Base-by-base conservation (phyloP, 2,797 vertebrate genomes). In the Benthosema pterotum region DNA sequence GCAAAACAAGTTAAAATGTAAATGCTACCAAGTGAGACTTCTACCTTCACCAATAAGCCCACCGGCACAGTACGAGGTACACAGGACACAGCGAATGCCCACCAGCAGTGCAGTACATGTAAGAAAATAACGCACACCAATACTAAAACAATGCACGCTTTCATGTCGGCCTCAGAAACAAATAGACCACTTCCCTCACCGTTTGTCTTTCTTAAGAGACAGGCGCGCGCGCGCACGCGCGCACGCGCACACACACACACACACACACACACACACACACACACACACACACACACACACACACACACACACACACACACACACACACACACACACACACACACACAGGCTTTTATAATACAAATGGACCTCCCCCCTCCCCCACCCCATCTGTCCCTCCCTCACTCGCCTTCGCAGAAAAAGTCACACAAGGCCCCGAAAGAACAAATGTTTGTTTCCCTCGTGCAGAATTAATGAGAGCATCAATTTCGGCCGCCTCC, bases 391-490 rank as follows among this genome's bases (percentile, higher is more conserved):
- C 32, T 38, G 32, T 38, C 32, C 32, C 32, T 38, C 32, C 32
- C 32, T 38, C 32, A 11, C 32, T 38, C 32, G 32, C 28, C n/a
- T 38, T 38, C 32, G 5, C 32, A 38, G 32, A 79, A 74, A n/a
- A 79, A 85, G 75, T 78, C 80, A 71, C 88, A 84, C 80, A 83
- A 56, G 72, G 71, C 67, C 67, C 71, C 57, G 67, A 88, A 83
- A 84, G 83, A 63, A 79, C 80, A 87, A 88, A 80, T 82, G 82
- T 89, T 90, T 88, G 86, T 86, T 85, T 79, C 76, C 78, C 72
- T 48, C 61, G 12, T n/a, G 59, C 78, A 83, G 83, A 88, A 90
- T 88, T 88, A 87, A 92, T 90, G 89, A 89, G 81, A 69, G 80
- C 87, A 86, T 89, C 82, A 64, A 82, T 85, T 86, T 60, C 78